These are phyloP conservation scores for Nylanderia fulva DNA, from an alignment of 1,140 invertebrate species.

Conservation along the genomic window DNA sequence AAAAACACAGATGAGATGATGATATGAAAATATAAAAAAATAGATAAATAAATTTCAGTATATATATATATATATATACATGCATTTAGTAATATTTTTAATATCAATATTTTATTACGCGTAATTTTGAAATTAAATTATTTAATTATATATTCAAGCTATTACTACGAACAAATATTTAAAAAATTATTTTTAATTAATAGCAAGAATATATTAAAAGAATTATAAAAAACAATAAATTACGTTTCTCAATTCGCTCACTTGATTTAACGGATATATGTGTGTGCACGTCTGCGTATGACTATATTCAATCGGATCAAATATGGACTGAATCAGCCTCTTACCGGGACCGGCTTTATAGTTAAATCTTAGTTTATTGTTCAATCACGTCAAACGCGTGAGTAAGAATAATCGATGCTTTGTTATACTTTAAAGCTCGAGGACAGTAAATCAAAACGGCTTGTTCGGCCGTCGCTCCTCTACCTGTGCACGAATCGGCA, in stretches of 20 bases:
- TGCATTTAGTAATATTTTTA: not conserved
- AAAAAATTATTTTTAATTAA: not conserved
- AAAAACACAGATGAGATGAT: not conserved
- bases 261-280: not conserved
- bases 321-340: slow-evolving; percentile 60
- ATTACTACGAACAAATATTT: not conserved
- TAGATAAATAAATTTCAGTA: not conserved
- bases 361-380: slow-evolving; percentile 60
- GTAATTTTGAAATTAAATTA: not conserved
- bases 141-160: not conserved
- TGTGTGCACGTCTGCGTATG: not conserved
- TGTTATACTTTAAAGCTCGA: slow-evolving; percentile 43
- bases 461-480: not conserved
- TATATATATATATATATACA: not conserved
- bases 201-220: not conserved
- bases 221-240: not conserved
- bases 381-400: slow-evolving; percentile 5
- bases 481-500: slow-evolving; percentile 22
- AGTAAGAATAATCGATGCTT: slow-evolving; percentile 60
- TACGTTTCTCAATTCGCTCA: slow-evolving; percentile 20
- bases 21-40: not conserved
- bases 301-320: slow-evolving; percentile 55
- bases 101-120: not conserved
- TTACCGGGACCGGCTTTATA: slow-evolving; percentile 24
- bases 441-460: slow-evolving; percentile 33